phyloP scores from a whole-genome alignment of 35 echinoderm and acorn worm species.

The Apostichopus parvimensis region DNA sequence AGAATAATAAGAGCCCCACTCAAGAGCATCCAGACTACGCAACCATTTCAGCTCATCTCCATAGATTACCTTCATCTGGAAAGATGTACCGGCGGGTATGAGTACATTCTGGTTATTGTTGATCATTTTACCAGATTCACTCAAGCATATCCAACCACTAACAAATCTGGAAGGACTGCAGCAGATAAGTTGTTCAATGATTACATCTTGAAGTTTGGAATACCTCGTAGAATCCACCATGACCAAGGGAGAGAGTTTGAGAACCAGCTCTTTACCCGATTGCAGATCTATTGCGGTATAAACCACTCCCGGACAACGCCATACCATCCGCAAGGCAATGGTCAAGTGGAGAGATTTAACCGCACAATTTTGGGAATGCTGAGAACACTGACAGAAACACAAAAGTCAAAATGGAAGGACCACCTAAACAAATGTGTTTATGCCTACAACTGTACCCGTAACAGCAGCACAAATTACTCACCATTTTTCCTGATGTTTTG shows the following conservation, averaged over 20 bases:
- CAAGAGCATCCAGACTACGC: conserved; percentile 18
- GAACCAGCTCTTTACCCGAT: conserved; percentile 47
- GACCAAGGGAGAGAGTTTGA: conserved; percentile 73
- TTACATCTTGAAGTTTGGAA: no score
- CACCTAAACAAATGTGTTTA: conserved; percentile 59
- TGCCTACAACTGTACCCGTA: conserved; percentile 66
- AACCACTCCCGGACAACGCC: conserved; percentile 56
- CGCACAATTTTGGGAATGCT: conserved; percentile 50
- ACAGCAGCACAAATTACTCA: conserved; percentile 61
- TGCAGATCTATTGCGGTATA: conserved; percentile 60
- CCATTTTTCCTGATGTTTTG: conserved; percentile 80
- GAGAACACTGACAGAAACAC: background rate
- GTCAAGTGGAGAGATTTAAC: conserved; percentile 65
- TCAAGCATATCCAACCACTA: conserved; percentile 73
- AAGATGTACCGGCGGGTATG: conserved; percentile 36
- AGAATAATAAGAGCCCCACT: conserved; percentile 12
- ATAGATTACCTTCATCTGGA: no score
- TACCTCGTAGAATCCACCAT: conserved; percentile 57
- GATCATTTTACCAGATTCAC: conserved; percentile 78
- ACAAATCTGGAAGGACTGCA: conserved; percentile 64
- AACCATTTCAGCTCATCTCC: conserved; percentile 60
- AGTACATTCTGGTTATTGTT: conserved; percentile 72
- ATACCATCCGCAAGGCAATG: conserved; percentile 65
- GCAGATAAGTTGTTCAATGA: conserved; percentile 64
- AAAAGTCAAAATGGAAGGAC: conserved; percentile 68